A percentile compares a stretch with the other conserved stretches of the same genome.
Evolutionary conservation across 2,113 vertebrate species (phyloP).

Genomic region (Synchiropus splendidus): DNA sequence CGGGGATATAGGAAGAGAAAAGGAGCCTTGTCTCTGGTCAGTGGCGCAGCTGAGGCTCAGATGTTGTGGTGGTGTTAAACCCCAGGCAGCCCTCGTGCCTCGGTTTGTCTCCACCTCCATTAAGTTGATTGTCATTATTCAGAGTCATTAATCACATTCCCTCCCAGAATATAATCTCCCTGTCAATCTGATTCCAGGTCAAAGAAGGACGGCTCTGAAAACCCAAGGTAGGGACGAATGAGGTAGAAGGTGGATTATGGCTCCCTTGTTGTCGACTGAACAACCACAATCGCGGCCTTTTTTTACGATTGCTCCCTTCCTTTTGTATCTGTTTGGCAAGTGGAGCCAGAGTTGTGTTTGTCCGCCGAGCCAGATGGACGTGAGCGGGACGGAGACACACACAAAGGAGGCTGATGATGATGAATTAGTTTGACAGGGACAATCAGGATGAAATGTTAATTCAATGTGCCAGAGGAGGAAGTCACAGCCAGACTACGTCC

Average conservation of each 20-base stretch:
- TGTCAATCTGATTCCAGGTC: conserved; percentile 46
- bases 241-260: conserved; percentile 29
- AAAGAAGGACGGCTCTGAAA: conserved; percentile 5
- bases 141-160: conserved; percentile 66
- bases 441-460: conserved; percentile 66
- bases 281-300: conserved; percentile 29
- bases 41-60: conserved; percentile 60
- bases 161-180: conserved; percentile 58
- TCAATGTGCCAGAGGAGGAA: conserved; percentile 44
- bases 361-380: conserved; percentile 46
- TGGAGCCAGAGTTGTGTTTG: conserved; percentile 40
- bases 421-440: conserved; percentile 63
- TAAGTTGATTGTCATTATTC: conserved; percentile 76
- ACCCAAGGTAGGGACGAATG: conserved; percentile 12
- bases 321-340: conserved; percentile 23
- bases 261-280: conserved; percentile 22
- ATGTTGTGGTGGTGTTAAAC: too few relatives aligned
- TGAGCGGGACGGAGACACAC: conserved; percentile 16
- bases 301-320: conserved; percentile 30
- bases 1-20: conserved; percentile 35
- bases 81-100: conserved; percentile 52
- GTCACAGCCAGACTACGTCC: conserved; percentile 20
- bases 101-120: conserved; percentile 64
- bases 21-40: conserved; percentile 17
- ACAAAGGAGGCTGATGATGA: conserved; percentile 46